Evolutionary conservation across 2,888 invertebrate species (phyloP), one percentile per base, ranked within the genome.

Genomic region (Cremastinae sp.): DNA sequence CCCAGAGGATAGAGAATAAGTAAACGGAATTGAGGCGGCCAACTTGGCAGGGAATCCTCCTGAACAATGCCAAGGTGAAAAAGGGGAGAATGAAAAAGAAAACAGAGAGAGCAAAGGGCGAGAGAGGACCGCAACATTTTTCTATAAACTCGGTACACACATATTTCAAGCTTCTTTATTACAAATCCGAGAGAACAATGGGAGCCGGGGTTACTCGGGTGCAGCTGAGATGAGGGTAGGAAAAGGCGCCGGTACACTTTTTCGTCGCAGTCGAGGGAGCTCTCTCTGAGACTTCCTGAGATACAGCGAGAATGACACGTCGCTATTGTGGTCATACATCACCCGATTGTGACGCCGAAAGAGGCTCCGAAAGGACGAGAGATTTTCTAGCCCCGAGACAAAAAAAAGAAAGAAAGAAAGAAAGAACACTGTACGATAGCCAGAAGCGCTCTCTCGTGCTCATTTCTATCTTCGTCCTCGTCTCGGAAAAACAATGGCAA

Each of bases 401-500:
- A 45, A 22, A 41, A 62, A 10, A 41, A 55, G 43, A 56, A 69
- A 43, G 22, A 61, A 20, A n/a, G n/a, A n/a, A n/a, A n/a, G n/a
- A n/a, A n/a, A n/a, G n/a, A n/a, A n/a, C n/a, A n/a, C n/a, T 9
- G 20, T 39, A 22, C 8, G 18, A 37, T 47, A 65, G 77, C 59
- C 61, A 62, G 79, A 77, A 80, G 69, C 78, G 82, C 81, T 80
- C 82, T 59, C 65, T 28, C 56, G 51, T 55, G 49, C 45, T 68
- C 37, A 47, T 58, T 70, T 62, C 16, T 28, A 59, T 28, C 39
- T 39, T 20, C 16, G 59, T 64, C 41, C 72, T 51, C 66, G 59
- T 71, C 59, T 55, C 62, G 49, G 43, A 59, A 75, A 80, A 80
- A 86, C 83, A 87, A 87, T 85, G 84, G 82, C 82, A 80, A 83